A percentile compares a stretch with the other conserved stretches of the same genome.
These are phyloP conservation scores for Poecilia gillii DNA, from an alignment of 2,797 vertebrate genomes.

Conservation along the genomic window DNA sequence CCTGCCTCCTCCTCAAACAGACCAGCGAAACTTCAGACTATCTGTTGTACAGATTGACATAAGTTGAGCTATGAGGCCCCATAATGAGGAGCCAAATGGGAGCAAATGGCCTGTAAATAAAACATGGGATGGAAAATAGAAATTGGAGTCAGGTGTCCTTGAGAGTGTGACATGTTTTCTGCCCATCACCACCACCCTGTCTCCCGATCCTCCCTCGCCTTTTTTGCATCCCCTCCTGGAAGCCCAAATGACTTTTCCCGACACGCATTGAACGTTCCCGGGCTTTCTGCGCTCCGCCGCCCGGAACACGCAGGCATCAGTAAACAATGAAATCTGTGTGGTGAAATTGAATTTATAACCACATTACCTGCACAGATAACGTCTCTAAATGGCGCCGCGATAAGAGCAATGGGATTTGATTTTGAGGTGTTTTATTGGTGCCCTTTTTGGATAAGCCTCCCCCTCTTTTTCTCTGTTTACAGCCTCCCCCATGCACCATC, in stretches of 20 bases:
- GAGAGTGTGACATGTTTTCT: slow-evolving; percentile 73
- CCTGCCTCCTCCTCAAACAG: slow-evolving; percentile 27
- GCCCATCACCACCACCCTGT: slow-evolving; percentile 2
- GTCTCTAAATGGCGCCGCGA: slow-evolving; percentile 91
- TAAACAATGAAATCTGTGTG: slow-evolving; percentile 92
- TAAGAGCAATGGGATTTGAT: slow-evolving; percentile 97
- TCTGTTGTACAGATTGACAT: slow-evolving; percentile 45
- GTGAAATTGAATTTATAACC: slow-evolving; percentile 99
- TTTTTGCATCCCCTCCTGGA: slow-evolving; percentile 75
- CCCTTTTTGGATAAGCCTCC: slow-evolving; percentile 71
- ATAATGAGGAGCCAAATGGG: slow-evolving; percentile 76
- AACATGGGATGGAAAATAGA: slow-evolving; percentile 76
- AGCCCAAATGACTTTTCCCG: slow-evolving; percentile 82
- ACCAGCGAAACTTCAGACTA: slow-evolving; percentile 31
- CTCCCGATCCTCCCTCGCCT: slow-evolving; percentile 29
- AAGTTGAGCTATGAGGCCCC: slow-evolving; percentile 59
- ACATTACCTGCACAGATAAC: slow-evolving; percentile 94
- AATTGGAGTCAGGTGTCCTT: slow-evolving; percentile 75
- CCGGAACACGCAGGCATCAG: slow-evolving; percentile 83
- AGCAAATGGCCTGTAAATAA: slow-evolving; percentile 85
- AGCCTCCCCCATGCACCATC: slow-evolving; percentile 14
- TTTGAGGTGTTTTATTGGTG: slow-evolving; percentile 79
- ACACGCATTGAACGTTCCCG: slow-evolving; percentile 79
- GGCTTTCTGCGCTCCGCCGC: slow-evolving; percentile 70
- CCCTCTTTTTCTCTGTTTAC: slow-evolving; percentile 11